Percentiles rank a stretch among this genome's conserved stretches.
Conservation (phyloP, 2,797 vertebrate genomes). For the Parauchenoglanis ngamensis region DNA sequence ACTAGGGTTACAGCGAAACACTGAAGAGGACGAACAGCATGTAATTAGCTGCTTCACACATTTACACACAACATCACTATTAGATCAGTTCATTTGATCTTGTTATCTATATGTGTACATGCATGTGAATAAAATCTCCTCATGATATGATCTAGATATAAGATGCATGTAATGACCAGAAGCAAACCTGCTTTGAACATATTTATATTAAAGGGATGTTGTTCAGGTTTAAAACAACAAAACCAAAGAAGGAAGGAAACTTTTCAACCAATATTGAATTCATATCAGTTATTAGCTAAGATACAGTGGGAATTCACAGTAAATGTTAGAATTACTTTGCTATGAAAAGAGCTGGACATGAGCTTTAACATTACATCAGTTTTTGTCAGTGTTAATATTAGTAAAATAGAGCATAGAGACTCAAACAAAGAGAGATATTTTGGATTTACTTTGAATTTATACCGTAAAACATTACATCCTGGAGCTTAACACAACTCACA, state of each 20-base stretch:
- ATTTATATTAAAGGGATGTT: too few relatives aligned
- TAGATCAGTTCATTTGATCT: not conserved
- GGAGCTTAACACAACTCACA: not conserved
- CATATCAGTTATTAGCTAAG: too few relatives aligned
- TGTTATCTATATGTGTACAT: too few relatives aligned
- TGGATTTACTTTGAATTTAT: not conserved
- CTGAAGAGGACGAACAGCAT: not conserved
- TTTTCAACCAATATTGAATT: too few relatives aligned
- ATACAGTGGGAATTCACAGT: too few relatives aligned
- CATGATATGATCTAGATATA: too few relatives aligned
- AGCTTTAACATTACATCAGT: not conserved
- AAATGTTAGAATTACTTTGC: too few relatives aligned
- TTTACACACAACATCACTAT: not conserved
- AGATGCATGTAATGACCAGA: too few relatives aligned
- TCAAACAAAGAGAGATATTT: not conserved
- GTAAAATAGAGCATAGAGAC: not conserved
- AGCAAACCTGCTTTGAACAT: not conserved
- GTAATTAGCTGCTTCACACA: not conserved
- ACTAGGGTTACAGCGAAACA: not conserved
- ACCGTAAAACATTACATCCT: not conserved
- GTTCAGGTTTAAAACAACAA: too few relatives aligned
- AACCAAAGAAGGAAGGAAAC: too few relatives aligned
- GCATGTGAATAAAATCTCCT: too few relatives aligned
- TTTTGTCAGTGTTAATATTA: not conserved
- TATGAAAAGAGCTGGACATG: not conserved